Percentiles rank a stretch among this genome's conserved stretches.
Conservation (phyloP, 1,140 invertebrate species). For the Venturia canescens region DNA sequence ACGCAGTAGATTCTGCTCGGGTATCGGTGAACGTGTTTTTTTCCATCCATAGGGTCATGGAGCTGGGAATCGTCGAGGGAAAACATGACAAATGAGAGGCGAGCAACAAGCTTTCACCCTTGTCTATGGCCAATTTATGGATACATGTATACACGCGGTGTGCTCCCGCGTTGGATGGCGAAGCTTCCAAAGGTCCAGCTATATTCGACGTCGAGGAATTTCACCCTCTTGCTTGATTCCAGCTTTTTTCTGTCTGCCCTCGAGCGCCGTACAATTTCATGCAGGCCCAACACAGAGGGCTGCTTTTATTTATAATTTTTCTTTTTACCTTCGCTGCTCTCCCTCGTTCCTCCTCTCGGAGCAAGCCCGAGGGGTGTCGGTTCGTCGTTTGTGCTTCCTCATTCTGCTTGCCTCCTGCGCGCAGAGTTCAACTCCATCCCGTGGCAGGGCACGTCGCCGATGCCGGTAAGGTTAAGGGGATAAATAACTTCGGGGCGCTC, state of each 20-base stretch:
- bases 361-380: not conserved
- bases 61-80: not conserved
- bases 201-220: slow-evolving; percentile 19
- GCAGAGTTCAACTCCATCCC: no score
- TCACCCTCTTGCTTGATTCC: slow-evolving; percentile 18
- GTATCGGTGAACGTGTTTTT: not conserved
- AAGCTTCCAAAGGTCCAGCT: slow-evolving; percentile 35
- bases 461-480: not conserved
- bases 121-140: not conserved
- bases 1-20: no score
- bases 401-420: not conserved
- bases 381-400: not conserved
- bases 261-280: slow-evolving; percentile 10
- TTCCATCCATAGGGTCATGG: not conserved
- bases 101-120: not conserved
- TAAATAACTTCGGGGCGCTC: slow-evolving; percentile 9
- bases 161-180: no score
- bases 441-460: not conserved
- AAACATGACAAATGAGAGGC: slow-evolving; percentile 16
- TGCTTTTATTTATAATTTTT: not conserved
- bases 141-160: not conserved
- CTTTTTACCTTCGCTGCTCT: no score
- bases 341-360: not conserved
- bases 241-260: slow-evolving; percentile 26
- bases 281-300: not conserved